Percentiles rank a stretch among this genome's conserved stretches.
phyloP scores from a whole-genome alignment of 2,797 vertebrate species.

The Carcharodon carcharias region DNA sequence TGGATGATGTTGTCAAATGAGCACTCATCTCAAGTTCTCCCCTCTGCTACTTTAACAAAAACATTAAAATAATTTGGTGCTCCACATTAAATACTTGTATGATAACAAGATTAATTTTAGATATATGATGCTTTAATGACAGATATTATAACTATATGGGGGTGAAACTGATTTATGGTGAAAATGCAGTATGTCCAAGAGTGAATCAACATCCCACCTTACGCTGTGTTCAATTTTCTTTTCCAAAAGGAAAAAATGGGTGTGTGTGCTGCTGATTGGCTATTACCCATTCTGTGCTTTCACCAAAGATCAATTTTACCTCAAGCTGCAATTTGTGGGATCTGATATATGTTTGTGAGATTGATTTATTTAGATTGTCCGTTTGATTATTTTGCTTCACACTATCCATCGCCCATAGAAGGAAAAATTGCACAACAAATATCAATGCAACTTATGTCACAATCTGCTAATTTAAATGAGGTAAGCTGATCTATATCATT shows the following conservation, averaged over 20 bases:
- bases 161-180: not conserved
- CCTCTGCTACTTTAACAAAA: not conserved
- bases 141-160: too few species aligned
- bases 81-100: not conserved
- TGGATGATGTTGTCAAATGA: too few species aligned
- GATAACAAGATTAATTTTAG: not conserved
- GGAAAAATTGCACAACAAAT: not conserved
- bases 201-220: not conserved
- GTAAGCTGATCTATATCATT: not conserved
- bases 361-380: conserved; percentile 2
- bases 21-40: not conserved
- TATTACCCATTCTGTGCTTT: not conserved
- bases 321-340: not conserved
- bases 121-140: not conserved
- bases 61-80: not conserved
- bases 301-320: not conserved
- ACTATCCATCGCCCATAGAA: not conserved
- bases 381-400: not conserved
- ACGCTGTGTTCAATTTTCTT: not conserved
- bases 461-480: not conserved
- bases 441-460: not conserved
- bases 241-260: not conserved
- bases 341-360: not conserved
- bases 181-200: not conserved
- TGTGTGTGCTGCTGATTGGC: not conserved